These are phyloP conservation scores for Oxytorus armatus DNA, from an alignment of 2,888 invertebrate genomes.

Conservation along the genomic window DNA sequence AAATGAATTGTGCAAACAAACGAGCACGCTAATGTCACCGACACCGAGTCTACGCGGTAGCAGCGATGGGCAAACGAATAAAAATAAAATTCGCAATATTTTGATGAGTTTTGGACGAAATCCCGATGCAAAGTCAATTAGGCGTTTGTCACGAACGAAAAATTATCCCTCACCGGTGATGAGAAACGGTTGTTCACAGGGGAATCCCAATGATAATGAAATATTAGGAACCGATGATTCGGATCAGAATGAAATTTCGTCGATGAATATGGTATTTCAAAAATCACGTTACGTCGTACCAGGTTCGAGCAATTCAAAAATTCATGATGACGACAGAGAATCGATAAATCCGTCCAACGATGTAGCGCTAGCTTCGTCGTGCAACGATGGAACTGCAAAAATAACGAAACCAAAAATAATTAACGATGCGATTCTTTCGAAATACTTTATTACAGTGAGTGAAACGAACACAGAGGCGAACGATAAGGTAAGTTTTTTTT, in stretches of 20 bases:
- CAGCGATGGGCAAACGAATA: background rate
- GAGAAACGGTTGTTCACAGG: background rate
- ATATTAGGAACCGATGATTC: no score
- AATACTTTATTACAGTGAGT: slow-evolving; percentile 9
- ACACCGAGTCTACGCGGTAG: slow-evolving; percentile 64
- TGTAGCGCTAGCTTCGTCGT: background rate
- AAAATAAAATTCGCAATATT: slow-evolving; percentile 22
- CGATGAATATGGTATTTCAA: no score
- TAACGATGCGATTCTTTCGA: slow-evolving; percentile 17
- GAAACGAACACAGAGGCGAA: background rate
- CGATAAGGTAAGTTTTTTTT: background rate
- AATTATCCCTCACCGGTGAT: background rate
- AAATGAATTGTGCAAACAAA: slow-evolving; percentile 14
- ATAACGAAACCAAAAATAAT: background rate
- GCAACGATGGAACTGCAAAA: background rate
- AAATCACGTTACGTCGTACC: no score
- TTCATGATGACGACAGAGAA: no score
- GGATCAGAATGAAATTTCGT: no score
- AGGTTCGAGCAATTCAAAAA: background rate
- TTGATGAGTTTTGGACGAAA: slow-evolving; percentile 29
- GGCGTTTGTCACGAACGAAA: background rate
- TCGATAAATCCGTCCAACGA: no score
- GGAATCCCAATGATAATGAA: background rate
- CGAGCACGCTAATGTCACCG: slow-evolving; percentile 66
- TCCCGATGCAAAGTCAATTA: slow-evolving; percentile 15